Evolutionary conservation across 64 coral and sea anemone genomes (phyloP), one percentile per base, ranked within the genome.

Genomic region (Montipora capricornis): DNA sequence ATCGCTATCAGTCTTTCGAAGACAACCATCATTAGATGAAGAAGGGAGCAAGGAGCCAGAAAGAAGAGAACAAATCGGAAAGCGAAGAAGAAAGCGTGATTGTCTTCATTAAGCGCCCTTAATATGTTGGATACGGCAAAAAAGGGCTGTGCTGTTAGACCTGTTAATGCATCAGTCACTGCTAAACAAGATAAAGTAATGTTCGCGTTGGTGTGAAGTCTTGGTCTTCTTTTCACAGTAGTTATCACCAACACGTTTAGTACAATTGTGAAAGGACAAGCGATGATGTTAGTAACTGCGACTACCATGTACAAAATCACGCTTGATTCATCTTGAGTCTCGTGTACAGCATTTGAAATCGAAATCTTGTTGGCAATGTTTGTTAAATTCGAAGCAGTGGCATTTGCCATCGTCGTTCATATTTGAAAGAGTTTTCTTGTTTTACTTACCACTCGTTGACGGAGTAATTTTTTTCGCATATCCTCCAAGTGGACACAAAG

Each of bases 191-290:
- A 11, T 7, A 79, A n/a, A 7, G 17, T 2, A 15, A 79, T 79
- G 77, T 79, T 79, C 5, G 45, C 17, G 45, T 79, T 79, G 44
- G 11, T 79, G 17, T 51, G 77, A 3, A 79, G 77, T 79, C 77
- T 44, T 79, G 77, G 45, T 79, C 47, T 79, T 19, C 37, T 50
- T 19, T 79, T 79, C 17, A 79, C 77, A 79, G 77, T 47, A 19
- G 44, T 22, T 17, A 79, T 79, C 45, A 79, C 77, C 48, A 50
- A 51, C 77, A 79, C 45, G 47, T 79, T 79, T 12, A 79, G 47
- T 16, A 79, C 3, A 79, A 79, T 8, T 13, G 45, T 79, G 77
- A 79, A 19, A 19, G 77, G 77, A 19, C 77, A 79, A 50, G 49
- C 16, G 10, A n/a, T 80, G 78, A 7, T 17, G 78, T 80, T 47